Evolutionary conservation across 2,888 invertebrate species (phyloP).

Genomic region (Eledona agricola): DNA sequence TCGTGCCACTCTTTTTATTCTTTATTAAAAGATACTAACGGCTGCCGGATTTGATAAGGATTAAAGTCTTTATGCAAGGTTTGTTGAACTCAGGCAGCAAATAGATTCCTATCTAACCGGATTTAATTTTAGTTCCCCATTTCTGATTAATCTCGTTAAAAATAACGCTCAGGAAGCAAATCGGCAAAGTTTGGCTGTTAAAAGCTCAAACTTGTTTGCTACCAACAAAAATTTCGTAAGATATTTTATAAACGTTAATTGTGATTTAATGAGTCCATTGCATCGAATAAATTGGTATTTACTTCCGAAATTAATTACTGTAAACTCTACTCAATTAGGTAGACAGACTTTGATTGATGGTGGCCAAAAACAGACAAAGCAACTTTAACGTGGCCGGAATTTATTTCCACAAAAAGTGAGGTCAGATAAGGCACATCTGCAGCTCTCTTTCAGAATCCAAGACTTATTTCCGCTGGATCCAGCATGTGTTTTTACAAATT

Average conservation of each 20-base stretch:
- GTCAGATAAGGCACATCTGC: slow-evolving; percentile 3
- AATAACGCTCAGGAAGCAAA: too few species aligned
- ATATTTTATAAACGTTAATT: too few species aligned
- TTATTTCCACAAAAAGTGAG: slow-evolving; percentile 17
- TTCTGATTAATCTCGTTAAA: too few species aligned
- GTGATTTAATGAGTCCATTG: slow-evolving; percentile 3
- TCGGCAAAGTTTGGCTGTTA: too few species aligned
- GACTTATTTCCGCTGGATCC: too few species aligned
- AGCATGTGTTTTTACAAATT: slow-evolving; percentile 20
- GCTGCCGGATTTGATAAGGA: not conserved
- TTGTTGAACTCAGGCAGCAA: too few species aligned
- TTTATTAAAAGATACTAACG: too few species aligned
- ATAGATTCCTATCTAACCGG: too few species aligned
- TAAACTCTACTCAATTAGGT: slow-evolving; percentile 33
- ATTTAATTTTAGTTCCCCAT: too few species aligned
- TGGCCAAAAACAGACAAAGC: slow-evolving; percentile 34
- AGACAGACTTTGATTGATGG: slow-evolving; percentile 34
- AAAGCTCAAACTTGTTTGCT: too few species aligned
- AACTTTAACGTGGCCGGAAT: slow-evolving; percentile 11
- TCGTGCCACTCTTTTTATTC: slow-evolving; percentile 1
- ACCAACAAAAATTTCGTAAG: too few species aligned
- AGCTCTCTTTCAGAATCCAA: slow-evolving; percentile 14
- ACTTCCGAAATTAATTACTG: slow-evolving; percentile 33
- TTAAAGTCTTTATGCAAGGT: slow-evolving; percentile 3
- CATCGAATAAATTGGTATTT: slow-evolving; percentile 28